Percentiles rank a stretch among this genome's conserved stretches.
Evolutionary conservation across 1,140 invertebrate genomes (phyloP).

Genomic region (Apis cerana): DNA sequence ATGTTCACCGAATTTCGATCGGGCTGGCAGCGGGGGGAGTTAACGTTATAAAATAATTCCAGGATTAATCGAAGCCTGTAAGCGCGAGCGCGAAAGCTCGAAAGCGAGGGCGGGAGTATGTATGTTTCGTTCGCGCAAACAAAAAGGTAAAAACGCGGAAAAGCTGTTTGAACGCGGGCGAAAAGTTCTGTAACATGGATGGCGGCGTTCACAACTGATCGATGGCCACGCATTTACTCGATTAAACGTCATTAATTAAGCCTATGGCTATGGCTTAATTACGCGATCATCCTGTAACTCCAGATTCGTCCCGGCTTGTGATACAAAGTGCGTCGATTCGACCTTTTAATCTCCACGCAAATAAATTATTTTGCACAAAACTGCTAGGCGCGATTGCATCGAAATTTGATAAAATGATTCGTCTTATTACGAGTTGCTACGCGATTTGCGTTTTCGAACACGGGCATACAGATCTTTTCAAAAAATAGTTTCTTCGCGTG

Average conservation of each 20-base stretch:
- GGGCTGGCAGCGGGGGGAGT: not conserved
- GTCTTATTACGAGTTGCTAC: conserved; percentile 50
- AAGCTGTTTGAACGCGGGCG: conserved; percentile 55
- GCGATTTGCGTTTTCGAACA: too few relatives aligned
- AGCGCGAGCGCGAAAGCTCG: conserved; percentile 26
- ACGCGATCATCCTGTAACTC: conserved; percentile 52
- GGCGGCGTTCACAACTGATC: conserved; percentile 30
- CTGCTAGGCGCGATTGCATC: conserved; percentile 26
- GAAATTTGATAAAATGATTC: conserved; percentile 52
- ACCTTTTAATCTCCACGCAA: conserved; percentile 55
- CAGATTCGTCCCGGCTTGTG: conserved; percentile 58
- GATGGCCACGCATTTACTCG: conserved; percentile 48
- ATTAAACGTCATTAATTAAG: conserved; percentile 60
- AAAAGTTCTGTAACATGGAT: conserved; percentile 44
- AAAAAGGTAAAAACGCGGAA: conserved; percentile 48
- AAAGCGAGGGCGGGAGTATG: conserved; percentile 18
- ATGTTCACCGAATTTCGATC: too few relatives aligned
- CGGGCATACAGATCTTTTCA: too few relatives aligned
- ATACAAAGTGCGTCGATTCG: not conserved
- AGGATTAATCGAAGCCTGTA: conserved; percentile 22
- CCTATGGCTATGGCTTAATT: conserved; percentile 55
- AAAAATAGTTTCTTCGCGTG: too few relatives aligned
- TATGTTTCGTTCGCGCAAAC: conserved; percentile 40
- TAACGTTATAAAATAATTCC: conserved; percentile 47
- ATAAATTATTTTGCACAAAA: conserved; percentile 40